phyloP scores from a whole-genome alignment of 2,888 invertebrate genomes.

The Drosophila subsilvestris region DNA sequence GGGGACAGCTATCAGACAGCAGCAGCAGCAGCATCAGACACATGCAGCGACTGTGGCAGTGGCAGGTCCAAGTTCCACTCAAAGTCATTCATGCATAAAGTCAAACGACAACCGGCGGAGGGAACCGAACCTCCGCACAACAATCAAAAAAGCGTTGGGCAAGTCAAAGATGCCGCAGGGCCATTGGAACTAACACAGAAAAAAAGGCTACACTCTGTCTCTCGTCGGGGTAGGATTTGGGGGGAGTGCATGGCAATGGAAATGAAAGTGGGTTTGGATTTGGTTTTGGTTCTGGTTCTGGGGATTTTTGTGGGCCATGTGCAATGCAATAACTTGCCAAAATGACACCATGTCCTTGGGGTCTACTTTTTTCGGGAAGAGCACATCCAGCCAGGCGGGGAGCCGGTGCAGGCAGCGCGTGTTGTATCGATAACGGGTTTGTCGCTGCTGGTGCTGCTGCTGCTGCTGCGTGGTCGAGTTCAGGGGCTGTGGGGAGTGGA shows the following conservation, averaged over 20 bases:
- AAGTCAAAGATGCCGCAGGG: conserved; percentile 73
- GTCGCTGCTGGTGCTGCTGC: conserved; percentile 4
- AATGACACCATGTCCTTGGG: conserved; percentile 72
- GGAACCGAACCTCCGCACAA: conserved; percentile 47
- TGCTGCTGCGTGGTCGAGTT: background rate
- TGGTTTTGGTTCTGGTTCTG: conserved; percentile 25
- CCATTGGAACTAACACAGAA: conserved; percentile 38
- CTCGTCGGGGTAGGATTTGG: conserved; percentile 3
- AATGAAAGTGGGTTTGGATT: conserved; percentile 34
- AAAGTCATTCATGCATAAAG: conserved; percentile 69
- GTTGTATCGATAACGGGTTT: conserved; percentile 44
- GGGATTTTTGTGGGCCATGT: conserved; percentile 27
- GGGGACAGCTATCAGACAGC: conserved; percentile 3
- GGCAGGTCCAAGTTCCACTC: conserved; percentile 64
- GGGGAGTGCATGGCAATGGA: conserved; percentile 18
- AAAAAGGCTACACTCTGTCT: background rate
- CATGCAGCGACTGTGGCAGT: conserved; percentile 24
- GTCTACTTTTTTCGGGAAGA: conserved; percentile 55
- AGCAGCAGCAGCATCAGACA: conserved; percentile 7
- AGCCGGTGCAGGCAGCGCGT: conserved; percentile 1
- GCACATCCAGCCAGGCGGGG: background rate
- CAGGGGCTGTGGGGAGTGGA: conserved; percentile 2
- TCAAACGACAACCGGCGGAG: conserved; percentile 62
- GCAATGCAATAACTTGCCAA: conserved; percentile 73
- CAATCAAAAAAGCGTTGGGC: conserved; percentile 72